phyloP scores from a whole-genome alignment of 2,888 invertebrate species.

The Nomada fabriciana region DNA sequence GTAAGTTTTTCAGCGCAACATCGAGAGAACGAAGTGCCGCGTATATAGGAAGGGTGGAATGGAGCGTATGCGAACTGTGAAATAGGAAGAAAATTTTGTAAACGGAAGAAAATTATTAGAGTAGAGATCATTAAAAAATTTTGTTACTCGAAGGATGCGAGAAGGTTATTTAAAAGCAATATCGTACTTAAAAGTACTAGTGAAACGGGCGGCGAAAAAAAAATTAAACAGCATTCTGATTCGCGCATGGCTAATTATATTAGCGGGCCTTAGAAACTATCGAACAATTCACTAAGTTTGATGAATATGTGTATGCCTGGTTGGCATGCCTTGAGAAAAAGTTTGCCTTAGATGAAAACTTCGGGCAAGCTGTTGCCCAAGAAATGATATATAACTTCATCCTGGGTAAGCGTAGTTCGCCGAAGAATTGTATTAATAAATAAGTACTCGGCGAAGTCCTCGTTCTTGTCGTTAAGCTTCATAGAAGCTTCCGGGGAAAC shows the following conservation, averaged over 20 bases:
- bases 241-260: conserved; percentile 36
- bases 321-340: conserved; percentile 8
- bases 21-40: neutral
- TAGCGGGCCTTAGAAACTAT: neutral
- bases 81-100: too few relatives aligned
- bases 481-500: neutral
- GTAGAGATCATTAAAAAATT: too few relatives aligned
- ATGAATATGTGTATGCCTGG: neutral
- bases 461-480: neutral
- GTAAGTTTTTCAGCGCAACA: neutral
- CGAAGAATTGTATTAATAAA: conserved; percentile 32
- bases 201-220: neutral
- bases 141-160: too few relatives aligned
- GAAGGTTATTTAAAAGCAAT: too few relatives aligned
- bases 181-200: too few relatives aligned
- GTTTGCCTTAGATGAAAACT: conserved; percentile 43
- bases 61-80: too few relatives aligned
- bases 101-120: too few relatives aligned
- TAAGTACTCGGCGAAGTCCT: neutral
- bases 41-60: neutral
- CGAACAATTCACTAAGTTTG: neutral
- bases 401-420: conserved; percentile 1
- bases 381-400: conserved; percentile 26
- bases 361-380: conserved; percentile 36
- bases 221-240: conserved; percentile 19